phyloP scores from a whole-genome alignment of 2,113 vertebrate genomes.

The Gnathonemus longibarbis region DNA sequence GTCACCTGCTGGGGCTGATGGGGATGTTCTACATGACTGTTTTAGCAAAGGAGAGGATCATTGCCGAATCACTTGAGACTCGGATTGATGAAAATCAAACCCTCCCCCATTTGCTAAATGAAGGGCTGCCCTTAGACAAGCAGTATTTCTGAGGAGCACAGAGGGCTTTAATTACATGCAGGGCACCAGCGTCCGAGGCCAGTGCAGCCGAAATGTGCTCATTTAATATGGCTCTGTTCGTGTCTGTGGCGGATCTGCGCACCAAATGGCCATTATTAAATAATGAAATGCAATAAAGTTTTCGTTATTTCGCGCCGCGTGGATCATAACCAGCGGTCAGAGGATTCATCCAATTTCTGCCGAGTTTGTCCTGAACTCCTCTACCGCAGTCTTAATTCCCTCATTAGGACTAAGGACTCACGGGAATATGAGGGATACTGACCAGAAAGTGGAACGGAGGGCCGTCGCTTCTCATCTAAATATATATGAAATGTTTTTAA shows the following conservation, averaged over 20 bases:
- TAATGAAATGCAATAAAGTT: not conserved
- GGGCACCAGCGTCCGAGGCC: not conserved
- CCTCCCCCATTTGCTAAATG: not conserved
- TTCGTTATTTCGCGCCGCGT: not conserved
- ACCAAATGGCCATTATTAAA: not conserved
- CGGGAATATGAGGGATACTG: not conserved
- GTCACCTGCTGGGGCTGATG: not conserved
- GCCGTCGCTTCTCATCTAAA: not conserved
- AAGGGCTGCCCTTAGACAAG: not conserved
- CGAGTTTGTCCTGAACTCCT: not conserved
- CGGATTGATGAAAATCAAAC: not conserved
- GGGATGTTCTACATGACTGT: not conserved
- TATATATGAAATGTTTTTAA: constrained; percentile 5
- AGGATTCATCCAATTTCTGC: not conserved
- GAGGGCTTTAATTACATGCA: not conserved
- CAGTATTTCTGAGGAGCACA: not conserved
- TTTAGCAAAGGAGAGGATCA: constrained; percentile 1
- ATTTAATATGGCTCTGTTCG: not conserved
- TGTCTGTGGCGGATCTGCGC: not conserved
- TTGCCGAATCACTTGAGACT: not conserved
- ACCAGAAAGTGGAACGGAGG: not conserved
- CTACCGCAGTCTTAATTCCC: not conserved
- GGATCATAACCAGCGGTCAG: not conserved
- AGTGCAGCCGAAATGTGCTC: not conserved
- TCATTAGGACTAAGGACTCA: not conserved